phyloP scores from a whole-genome alignment of 2,888 invertebrate genomes.

The Encarsia formosa region DNA sequence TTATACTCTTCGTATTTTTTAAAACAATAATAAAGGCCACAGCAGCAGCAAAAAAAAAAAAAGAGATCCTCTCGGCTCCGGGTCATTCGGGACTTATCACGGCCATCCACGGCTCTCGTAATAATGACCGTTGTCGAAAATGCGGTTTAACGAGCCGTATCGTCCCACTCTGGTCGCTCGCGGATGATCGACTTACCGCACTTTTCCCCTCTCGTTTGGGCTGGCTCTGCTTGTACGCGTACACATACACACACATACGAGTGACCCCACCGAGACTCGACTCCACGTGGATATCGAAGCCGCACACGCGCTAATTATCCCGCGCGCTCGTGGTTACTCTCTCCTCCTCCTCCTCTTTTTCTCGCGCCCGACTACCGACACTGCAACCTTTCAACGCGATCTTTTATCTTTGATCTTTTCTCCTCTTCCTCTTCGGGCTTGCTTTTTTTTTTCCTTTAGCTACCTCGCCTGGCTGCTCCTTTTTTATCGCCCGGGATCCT shows the following conservation, averaged over 20 bases:
- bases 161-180: constrained; percentile 39
- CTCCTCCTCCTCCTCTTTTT: too few species aligned
- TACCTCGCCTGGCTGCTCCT: not conserved
- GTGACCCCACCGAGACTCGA: constrained; percentile 25
- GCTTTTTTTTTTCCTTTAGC: not conserved
- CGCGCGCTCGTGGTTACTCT: constrained; percentile 24
- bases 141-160: constrained; percentile 49
- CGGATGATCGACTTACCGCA: constrained; percentile 12
- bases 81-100: constrained; percentile 41
- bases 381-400: too few species aligned
- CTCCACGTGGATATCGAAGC: constrained; percentile 10
- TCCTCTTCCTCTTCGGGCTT: constrained; percentile 1
- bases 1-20: too few species aligned
- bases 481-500: too few species aligned
- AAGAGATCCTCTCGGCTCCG: not conserved
- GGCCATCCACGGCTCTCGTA: constrained; percentile 45
- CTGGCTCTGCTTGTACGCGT: not conserved
- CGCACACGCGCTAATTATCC: constrained; percentile 23
- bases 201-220: not conserved
- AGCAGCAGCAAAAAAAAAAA: too few species aligned
- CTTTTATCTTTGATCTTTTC: constrained; percentile 2
- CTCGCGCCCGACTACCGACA: too few species aligned
- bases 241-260: not conserved
- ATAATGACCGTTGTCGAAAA: constrained; percentile 48
- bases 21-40: too few species aligned